These are phyloP conservation scores for Drosophila nr. perissopoda DNA, from an alignment of 2,888 invertebrate species.

Conservation along the genomic window DNA sequence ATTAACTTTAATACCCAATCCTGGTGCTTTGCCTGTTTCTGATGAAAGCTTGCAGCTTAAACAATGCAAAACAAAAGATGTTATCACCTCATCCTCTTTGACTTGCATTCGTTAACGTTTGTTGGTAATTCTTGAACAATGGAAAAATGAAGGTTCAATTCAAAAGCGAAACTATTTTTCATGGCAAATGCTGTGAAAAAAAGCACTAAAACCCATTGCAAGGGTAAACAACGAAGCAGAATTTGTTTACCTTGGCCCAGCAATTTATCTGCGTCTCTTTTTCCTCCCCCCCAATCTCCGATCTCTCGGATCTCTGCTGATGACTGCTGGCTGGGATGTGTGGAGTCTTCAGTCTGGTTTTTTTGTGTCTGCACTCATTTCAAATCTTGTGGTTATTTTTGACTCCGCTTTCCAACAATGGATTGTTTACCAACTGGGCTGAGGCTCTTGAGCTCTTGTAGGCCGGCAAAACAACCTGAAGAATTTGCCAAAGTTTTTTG, in stretches of 20 bases:
- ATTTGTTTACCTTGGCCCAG: slow-evolving; percentile 61
- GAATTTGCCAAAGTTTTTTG: slow-evolving; percentile 47
- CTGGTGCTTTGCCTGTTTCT: too few relatives aligned
- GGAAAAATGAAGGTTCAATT: background rate
- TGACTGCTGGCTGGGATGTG: background rate
- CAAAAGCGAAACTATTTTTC: slow-evolving; percentile 5
- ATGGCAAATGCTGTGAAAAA: slow-evolving; percentile 29
- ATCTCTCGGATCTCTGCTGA: background rate
- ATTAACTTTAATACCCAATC: background rate
- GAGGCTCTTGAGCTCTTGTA: slow-evolving; percentile 30
- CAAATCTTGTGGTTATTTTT: slow-evolving; percentile 55
- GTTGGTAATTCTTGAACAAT: background rate
- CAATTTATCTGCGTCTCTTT: slow-evolving; percentile 53
- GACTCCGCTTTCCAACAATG: slow-evolving; percentile 43
- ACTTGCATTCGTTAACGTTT: background rate
- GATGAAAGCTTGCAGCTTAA: background rate
- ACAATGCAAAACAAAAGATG: background rate
- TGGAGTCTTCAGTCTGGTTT: slow-evolving; percentile 3
- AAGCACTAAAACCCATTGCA: slow-evolving; percentile 21
- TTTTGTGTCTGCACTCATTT: slow-evolving; percentile 33
- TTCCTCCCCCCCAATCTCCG: background rate
- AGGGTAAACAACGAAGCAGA: slow-evolving; percentile 35
- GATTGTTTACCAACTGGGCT: slow-evolving; percentile 41
- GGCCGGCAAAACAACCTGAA: slow-evolving; percentile 51
- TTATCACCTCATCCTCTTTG: background rate